Percentiles rank a stretch among this genome's conserved stretches.
These are phyloP conservation scores for Brachystomella parvula DNA, from an alignment of 1,140 invertebrate genomes.

Conservation along the genomic window DNA sequence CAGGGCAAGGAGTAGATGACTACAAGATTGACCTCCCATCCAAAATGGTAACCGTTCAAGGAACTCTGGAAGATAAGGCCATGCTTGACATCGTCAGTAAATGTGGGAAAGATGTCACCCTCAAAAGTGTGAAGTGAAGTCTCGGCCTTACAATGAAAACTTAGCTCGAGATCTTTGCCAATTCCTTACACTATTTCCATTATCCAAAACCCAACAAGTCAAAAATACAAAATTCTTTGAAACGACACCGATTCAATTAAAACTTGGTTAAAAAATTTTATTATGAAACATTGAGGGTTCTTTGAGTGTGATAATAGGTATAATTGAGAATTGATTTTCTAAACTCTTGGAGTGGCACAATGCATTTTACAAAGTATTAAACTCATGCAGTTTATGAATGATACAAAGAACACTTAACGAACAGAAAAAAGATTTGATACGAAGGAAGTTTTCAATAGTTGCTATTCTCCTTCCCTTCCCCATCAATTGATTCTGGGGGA, in stretches of 20 bases:
- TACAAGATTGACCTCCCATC: conserved; percentile 42
- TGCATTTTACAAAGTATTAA: too few relatives aligned
- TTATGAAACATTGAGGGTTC: not conserved
- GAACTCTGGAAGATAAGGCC: conserved; percentile 41
- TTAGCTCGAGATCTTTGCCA: not conserved
- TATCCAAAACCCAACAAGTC: too few relatives aligned
- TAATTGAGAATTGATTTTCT: too few relatives aligned
- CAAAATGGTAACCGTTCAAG: conserved; percentile 43
- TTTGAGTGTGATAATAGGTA: not conserved
- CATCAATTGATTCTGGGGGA: not conserved
- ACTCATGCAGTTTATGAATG: too few relatives aligned
- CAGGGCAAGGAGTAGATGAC: conserved; percentile 41
- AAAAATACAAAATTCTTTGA: too few relatives aligned
- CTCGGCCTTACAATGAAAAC: not conserved
- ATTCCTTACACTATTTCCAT: not conserved
- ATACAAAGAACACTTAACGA: too few relatives aligned
- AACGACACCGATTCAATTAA: too few relatives aligned
- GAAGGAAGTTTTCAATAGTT: too few relatives aligned
- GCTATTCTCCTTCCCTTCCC: too few relatives aligned
- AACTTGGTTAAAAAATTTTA: not conserved
- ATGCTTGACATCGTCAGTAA: conserved; percentile 44
- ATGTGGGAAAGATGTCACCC: conserved; percentile 43
- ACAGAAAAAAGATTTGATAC: too few relatives aligned
- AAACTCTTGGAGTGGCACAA: too few relatives aligned
- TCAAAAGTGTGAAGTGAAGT: not conserved